Evolutionary conservation across 2,888 invertebrate genomes (phyloP).

Genomic region (Anarsia innoxiella): DNA sequence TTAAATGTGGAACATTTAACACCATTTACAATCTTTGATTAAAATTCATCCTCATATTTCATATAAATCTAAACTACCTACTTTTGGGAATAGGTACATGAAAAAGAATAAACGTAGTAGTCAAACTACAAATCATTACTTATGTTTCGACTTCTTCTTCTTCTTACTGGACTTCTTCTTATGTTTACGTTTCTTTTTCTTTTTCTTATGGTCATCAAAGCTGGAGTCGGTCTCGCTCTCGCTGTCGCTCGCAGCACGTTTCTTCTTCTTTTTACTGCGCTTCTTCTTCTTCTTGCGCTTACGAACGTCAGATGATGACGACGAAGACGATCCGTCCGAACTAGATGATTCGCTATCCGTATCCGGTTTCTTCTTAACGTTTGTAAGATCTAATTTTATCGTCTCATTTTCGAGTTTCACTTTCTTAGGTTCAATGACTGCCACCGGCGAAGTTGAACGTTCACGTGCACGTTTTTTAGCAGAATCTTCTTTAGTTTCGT

Average conservation of each 20-base stretch:
- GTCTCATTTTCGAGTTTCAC: constrained; percentile 52
- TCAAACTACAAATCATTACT: constrained; percentile 29
- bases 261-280: constrained; percentile 76
- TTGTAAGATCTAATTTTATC: constrained; percentile 66
- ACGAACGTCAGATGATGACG: constrained; percentile 68
- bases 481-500: constrained; percentile 75
- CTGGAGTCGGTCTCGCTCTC: constrained; percentile 79
- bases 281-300: constrained; percentile 79
- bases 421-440: constrained; percentile 43
- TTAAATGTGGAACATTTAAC: constrained; percentile 9
- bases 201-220: constrained; percentile 79
- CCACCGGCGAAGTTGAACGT: constrained; percentile 42
- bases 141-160: constrained; percentile 80
- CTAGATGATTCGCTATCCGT: constrained; percentile 61
- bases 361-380: constrained; percentile 66
- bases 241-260: constrained; percentile 77
- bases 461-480: constrained; percentile 53
- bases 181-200: constrained; percentile 81
- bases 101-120: background rate
- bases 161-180: constrained; percentile 82
- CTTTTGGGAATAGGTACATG: constrained; percentile 10
- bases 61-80: constrained; percentile 15
- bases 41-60: too few species aligned
- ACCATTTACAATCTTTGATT: constrained; percentile 8
- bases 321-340: constrained; percentile 67